Evolutionary conservation across 2,797 vertebrate genomes (phyloP), one percentile per base, ranked within the genome.

Genomic region (Meriones psammophilus): DNA sequence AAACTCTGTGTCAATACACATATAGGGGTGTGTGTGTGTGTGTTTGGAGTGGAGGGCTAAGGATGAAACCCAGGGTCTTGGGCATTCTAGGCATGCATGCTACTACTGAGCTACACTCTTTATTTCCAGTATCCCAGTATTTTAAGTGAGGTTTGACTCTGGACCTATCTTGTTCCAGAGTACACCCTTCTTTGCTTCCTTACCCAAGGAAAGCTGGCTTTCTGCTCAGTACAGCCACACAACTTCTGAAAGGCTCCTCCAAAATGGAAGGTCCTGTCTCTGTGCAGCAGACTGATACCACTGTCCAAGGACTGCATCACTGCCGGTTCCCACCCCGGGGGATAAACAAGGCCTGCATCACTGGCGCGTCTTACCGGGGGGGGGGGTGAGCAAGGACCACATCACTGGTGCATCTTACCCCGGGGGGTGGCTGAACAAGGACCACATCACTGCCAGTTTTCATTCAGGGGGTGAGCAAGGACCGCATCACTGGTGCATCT

Each of bases 191-290:
- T 7, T n/a, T 12, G 13, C 9, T 71, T 13, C 68, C 33, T 0
- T 33, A n/a, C 22, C 74, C 54, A 18, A 76, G 20, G 30, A 89
- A 56, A 46, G 18, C 64, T 77, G 54, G 17, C 26, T 42, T 69
- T 62, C 42, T 68, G 13, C 26, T 22, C 12, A 22, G 10, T 13
- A 42, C 5, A 92, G 66, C 13, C 62, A 36, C 14, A 24, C 56
- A 36, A 1, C 58, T 68, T 91, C 85, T 85, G 56, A 79, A 92
- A 39, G 83, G 54, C 80, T 18, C 89, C 69, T 97, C 56, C 30
- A 56, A 26, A 91, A 24, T 0, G 33, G 88, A 81, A 62, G 36
- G 54, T 28, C 84, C 76, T 18, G 26, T n/a, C 50, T 46, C n/a
- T 36, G 33, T 69, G 78, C 10, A 26, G n/a, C 14, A 83, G 20